Evolutionary conservation across 2,797 vertebrate genomes (phyloP).

Genomic region (Acridotheres tristis): DNA sequence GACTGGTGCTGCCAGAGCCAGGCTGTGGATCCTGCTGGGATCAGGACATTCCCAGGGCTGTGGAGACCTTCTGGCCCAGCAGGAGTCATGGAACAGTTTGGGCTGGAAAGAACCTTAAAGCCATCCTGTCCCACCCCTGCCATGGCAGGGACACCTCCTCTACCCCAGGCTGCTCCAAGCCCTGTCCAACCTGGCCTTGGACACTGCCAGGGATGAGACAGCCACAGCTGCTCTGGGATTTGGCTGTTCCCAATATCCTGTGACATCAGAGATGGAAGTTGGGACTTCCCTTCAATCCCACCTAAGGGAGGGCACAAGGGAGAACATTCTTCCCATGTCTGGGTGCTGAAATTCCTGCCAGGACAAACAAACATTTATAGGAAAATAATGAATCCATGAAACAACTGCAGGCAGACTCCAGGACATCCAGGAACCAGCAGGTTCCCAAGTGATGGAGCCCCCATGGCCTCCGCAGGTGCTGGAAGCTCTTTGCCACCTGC

Average conservation of each 20-base stretch:
- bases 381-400: background rate
- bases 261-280: background rate
- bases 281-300: background rate
- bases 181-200: rapidly evolving
- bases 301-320: background rate
- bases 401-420: background rate
- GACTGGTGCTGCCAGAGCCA: background rate
- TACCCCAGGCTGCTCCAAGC: no score
- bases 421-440: background rate
- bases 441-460: background rate
- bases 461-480: background rate
- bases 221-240: background rate
- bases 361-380: background rate
- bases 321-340: background rate
- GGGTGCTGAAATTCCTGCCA: background rate
- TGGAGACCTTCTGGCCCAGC: background rate
- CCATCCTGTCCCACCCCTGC: background rate
- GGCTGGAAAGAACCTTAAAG: background rate
- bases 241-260: background rate
- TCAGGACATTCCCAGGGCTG: background rate
- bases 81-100: background rate
- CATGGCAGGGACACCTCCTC: background rate
- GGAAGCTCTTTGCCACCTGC: background rate
- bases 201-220: background rate
- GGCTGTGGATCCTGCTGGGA: background rate